Evolutionary conservation across 2,888 invertebrate genomes (phyloP).

Genomic region (Drosophila maculinotata): DNA sequence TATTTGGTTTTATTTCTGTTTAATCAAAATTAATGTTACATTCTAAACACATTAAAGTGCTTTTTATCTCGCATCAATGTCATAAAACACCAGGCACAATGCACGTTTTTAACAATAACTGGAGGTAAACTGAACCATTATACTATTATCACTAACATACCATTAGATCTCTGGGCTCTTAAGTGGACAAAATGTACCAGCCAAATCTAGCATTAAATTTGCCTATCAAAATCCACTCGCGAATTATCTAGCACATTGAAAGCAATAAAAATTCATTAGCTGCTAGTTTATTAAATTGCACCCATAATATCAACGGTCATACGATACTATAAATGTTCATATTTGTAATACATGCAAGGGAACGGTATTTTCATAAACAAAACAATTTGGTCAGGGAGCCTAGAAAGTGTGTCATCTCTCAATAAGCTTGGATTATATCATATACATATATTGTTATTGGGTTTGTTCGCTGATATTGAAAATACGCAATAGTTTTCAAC

Average conservation of each 20-base stretch:
- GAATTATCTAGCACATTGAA: slow-evolving; percentile 6
- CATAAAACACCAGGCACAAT: slow-evolving; percentile 17
- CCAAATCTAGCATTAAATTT: slow-evolving; percentile 18
- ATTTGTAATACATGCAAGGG: slow-evolving; percentile 8
- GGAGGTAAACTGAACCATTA: slow-evolving; percentile 1
- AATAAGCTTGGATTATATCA: slow-evolving; percentile 27
- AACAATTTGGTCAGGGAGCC: slow-evolving; percentile 42
- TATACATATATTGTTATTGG: slow-evolving; percentile 8
- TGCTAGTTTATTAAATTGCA: slow-evolving; percentile 55
- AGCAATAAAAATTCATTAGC: slow-evolving; percentile 53
- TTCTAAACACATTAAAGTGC: slow-evolving; percentile 77
- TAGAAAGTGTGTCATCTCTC: slow-evolving; percentile 43
- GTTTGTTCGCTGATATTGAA: background rate
- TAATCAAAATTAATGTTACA: slow-evolving; percentile 41
- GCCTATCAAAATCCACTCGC: slow-evolving; percentile 1
- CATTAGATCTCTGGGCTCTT: slow-evolving; percentile 11
- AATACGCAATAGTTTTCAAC: too few species aligned
- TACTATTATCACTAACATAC: slow-evolving; percentile 3
- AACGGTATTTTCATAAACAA: slow-evolving; percentile 52
- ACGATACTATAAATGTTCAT: slow-evolving; percentile 14
- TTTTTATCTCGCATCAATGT: slow-evolving; percentile 60
- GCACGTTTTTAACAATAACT: slow-evolving; percentile 27
- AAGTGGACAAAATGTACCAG: background rate
- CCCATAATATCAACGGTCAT: slow-evolving; percentile 38
- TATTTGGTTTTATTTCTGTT: slow-evolving; percentile 19